Percentiles rank a stretch among this genome's conserved stretches.
Evolutionary conservation across 2,113 vertebrate genomes (phyloP).

Genomic region (Cheirogaleus medius): DNA sequence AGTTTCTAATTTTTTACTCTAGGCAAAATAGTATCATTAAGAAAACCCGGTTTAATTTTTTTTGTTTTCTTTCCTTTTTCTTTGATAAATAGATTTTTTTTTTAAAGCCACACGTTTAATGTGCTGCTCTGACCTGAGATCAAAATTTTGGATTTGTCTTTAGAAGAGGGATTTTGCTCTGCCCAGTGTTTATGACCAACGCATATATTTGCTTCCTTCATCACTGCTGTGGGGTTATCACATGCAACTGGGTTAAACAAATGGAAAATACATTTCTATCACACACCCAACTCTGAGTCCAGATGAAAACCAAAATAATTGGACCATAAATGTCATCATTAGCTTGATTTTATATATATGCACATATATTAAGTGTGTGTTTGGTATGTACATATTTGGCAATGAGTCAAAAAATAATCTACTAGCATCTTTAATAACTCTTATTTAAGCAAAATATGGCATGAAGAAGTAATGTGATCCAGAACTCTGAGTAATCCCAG

Average conservation of each 20-base stretch:
- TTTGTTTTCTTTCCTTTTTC: neutral
- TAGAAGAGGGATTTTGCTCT: constrained; percentile 24
- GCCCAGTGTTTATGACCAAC: constrained; percentile 21
- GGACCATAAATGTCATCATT: constrained; percentile 71
- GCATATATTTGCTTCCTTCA: neutral
- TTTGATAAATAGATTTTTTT: neutral
- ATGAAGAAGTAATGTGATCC: constrained; percentile 78
- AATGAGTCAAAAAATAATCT: constrained; percentile 58
- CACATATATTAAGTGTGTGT: constrained; percentile 62
- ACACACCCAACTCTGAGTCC: neutral
- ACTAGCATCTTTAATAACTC: constrained; percentile 78
- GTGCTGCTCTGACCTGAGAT: constrained; percentile 31
- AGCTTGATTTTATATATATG: constrained; percentile 69
- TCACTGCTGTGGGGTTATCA: constrained; percentile 55
- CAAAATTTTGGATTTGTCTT: constrained; percentile 45
- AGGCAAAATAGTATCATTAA: neutral
- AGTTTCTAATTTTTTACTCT: neutral
- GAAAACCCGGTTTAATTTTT: neutral
- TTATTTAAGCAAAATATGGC: constrained; percentile 70
- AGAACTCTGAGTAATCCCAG: constrained; percentile 74
- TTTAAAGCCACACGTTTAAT: neutral
- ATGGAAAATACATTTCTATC: constrained; percentile 44
- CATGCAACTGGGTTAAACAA: constrained; percentile 41
- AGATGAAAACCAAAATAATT: constrained; percentile 58
- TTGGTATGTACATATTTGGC: constrained; percentile 70